A percentile compares a stretch with the other conserved stretches of the same genome.
phyloP scores from a whole-genome alignment of 2,797 vertebrate genomes.

The Pangasius sanitwongsei region DNA sequence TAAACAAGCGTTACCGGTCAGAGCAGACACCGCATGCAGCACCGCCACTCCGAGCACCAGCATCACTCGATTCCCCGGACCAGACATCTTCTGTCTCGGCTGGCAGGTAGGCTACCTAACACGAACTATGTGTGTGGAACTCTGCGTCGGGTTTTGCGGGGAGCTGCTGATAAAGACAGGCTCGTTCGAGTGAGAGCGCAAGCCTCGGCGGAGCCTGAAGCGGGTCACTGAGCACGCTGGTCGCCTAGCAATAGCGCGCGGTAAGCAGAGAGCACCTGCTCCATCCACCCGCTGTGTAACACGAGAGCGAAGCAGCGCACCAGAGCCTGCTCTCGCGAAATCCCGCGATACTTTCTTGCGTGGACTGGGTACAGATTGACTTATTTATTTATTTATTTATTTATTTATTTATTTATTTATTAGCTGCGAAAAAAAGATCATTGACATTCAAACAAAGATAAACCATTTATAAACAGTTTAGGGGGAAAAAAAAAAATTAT shows the following conservation, averaged over 20 bases:
- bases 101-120: slow-evolving; percentile 49
- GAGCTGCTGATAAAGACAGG: slow-evolving; percentile 16
- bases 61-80: slow-evolving; percentile 58
- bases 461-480: neutral
- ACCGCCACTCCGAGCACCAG: slow-evolving; percentile 70
- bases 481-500: neutral
- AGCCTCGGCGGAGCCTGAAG: slow-evolving; percentile 54
- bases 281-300: slow-evolving; percentile 50
- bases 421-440: neutral
- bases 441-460: neutral
- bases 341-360: slow-evolving; percentile 60
- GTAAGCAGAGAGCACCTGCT: slow-evolving; percentile 61
- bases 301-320: slow-evolving; percentile 8
- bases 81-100: slow-evolving; percentile 65
- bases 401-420: neutral
- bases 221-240: slow-evolving; percentile 58
- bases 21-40: slow-evolving; percentile 74
- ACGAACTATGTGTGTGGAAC: neutral
- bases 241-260: slow-evolving; percentile 59
- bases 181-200: slow-evolving; percentile 34
- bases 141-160: neutral
- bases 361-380: too few species aligned
- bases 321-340: slow-evolving; percentile 46
- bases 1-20: slow-evolving; percentile 72
- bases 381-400: neutral